These are phyloP conservation scores for Bagarius yarrelli DNA, from an alignment of 2,113 vertebrate genomes.

Conservation along the genomic window DNA sequence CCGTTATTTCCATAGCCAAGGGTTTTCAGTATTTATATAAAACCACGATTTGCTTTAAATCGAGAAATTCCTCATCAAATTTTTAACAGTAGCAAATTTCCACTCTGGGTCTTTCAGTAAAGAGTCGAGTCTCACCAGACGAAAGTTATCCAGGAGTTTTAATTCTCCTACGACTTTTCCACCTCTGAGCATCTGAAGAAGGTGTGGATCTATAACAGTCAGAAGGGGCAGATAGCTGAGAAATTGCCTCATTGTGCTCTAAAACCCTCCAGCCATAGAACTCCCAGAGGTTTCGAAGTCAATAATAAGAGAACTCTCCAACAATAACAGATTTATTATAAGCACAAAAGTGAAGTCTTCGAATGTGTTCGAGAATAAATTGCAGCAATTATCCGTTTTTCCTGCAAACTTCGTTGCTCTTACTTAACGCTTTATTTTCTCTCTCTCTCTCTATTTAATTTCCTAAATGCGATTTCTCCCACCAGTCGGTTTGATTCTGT, in stretches of 20 bases:
- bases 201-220: background rate
- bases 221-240: slow-evolving; percentile 31
- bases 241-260: slow-evolving; percentile 32
- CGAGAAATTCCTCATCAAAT: too few relatives aligned
- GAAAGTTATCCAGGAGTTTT: background rate
- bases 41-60: too few relatives aligned
- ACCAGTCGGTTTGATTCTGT: background rate
- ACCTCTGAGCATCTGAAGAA: background rate
- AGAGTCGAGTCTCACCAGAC: background rate
- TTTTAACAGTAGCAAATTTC: background rate
- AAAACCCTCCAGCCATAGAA: slow-evolving; percentile 24
- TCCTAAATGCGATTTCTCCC: slow-evolving; percentile 2
- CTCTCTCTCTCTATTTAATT: background rate
- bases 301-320: slow-evolving; percentile 2
- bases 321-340: slow-evolving; percentile 30
- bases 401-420: background rate
- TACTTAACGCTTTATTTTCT: background rate
- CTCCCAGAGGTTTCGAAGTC: slow-evolving; percentile 12
- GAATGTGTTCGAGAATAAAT: background rate
- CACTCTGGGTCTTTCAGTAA: background rate
- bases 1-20: too few relatives aligned
- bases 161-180: background rate
- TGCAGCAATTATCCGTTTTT: slow-evolving; percentile 21
- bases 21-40: too few relatives aligned
- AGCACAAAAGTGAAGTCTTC: background rate